Percentiles rank a stretch among this genome's conserved stretches.
Evolutionary conservation across 2,797 vertebrate genomes (phyloP).

Genomic region (Chelonia mydas): DNA sequence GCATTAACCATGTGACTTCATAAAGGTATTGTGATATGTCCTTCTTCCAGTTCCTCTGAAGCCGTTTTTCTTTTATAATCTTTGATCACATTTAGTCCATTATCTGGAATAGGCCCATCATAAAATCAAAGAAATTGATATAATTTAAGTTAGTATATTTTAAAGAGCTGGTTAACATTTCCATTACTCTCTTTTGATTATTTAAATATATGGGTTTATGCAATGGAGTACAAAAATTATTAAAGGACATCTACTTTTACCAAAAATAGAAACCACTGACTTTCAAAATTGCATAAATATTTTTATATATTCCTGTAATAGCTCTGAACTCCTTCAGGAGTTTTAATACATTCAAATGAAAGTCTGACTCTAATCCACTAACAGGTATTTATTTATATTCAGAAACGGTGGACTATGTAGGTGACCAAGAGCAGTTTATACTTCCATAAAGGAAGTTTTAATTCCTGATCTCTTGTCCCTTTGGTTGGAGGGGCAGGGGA

Average conservation of each 20-base stretch:
- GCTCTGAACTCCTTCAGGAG: background rate
- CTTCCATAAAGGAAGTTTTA: background rate
- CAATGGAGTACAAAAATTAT: constrained; percentile 37
- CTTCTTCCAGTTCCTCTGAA: constrained; percentile 23
- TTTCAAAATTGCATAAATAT: constrained; percentile 29
- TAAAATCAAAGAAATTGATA: constrained; percentile 71
- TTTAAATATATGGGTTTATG: constrained; percentile 41
- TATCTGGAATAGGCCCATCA: constrained; percentile 52
- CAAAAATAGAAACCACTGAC: constrained; percentile 33
- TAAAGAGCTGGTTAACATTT: constrained; percentile 68
- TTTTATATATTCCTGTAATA: background rate
- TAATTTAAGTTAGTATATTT: constrained; percentile 70
- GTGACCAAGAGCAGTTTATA: background rate
- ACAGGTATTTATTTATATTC: background rate
- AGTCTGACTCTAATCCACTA: background rate
- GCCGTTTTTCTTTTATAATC: constrained; percentile 33
- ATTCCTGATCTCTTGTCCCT: background rate
- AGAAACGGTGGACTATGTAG: background rate
- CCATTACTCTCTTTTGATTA: constrained; percentile 63
- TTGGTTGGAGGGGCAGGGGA: background rate
- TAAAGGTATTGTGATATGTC: constrained; percentile 51
- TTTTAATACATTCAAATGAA: constrained; percentile 2
- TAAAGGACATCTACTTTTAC: background rate
- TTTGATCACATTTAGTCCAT: constrained; percentile 51
- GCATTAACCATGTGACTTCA: constrained; percentile 21